Base-by-base conservation (phyloP, 1,140 invertebrate species). In the Homalodisca vitripennis region DNA sequence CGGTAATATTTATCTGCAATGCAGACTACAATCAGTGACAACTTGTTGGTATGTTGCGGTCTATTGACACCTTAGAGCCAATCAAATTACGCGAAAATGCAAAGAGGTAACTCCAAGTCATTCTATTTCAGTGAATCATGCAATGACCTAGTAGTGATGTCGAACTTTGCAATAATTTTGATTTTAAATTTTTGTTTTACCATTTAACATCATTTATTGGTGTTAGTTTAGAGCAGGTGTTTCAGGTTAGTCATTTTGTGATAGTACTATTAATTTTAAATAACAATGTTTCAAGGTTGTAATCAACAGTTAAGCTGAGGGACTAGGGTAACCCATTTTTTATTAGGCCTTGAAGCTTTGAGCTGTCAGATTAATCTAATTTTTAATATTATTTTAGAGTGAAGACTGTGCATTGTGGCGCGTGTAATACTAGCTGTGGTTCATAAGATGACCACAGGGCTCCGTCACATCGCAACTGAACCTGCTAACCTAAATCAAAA, bases 381-480 rank as follows among this genome's bases (percentile, higher is more conserved):
- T 27, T 32, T 24, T 20, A 29, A 20, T 60, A 20, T 64, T 46
- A 20, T 66, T 66, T 46, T 27, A 66, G 63, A 3, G n/a, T 66
- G 32, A 41, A 66, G 31, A 66, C n/a, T 24, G 34, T 66, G 63
- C 63, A 66, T 66, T 66, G 63, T 66, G 63, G 67, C 62, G 70
- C 66, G 70, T 41, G 30, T 71, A 68, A 60, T 71, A 20, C 47
- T 71, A 47, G 70, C 70, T 57, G 70, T 71, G 53, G 66, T 69
- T 51, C 71, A 69, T 63, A 74, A 74, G 63, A 74, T 74, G 74
- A 70, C 70, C 60, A 67, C 72, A 67, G 74, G 74, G 22, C 69
- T 75, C 32, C 70, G 74, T 30, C 74, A 75, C 51, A 73, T 73
- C 53, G 72, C 74, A 26, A 74, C 73, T 32, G 74, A 74, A 70